A percentile compares a stretch with the other conserved stretches of the same genome.
phyloP scores from a whole-genome alignment of 2,888 invertebrate species.

The Tetanocera ferruginea region DNA sequence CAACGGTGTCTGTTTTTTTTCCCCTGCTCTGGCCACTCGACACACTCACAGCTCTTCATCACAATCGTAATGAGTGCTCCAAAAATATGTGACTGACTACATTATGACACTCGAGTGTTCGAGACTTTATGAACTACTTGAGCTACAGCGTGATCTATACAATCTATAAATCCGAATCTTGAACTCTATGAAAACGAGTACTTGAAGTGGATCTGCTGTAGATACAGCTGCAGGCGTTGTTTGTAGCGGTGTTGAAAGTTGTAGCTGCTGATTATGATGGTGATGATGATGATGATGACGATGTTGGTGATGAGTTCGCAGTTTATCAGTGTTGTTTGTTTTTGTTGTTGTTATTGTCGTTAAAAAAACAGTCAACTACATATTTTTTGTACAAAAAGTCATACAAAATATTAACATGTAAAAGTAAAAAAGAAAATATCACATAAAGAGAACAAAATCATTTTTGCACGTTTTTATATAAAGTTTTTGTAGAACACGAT shows the following conservation, averaged over 20 bases:
- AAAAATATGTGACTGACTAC: conserved; percentile 35
- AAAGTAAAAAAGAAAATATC: no score
- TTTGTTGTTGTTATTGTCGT: no score
- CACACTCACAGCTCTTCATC: conserved; percentile 9
- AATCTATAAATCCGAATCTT: conserved; percentile 12
- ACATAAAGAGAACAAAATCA: not conserved
- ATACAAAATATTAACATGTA: no score
- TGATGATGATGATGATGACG: not conserved
- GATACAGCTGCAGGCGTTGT: not conserved
- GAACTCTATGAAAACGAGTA: not conserved
- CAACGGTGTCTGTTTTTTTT: conserved; percentile 39
- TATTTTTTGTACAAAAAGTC: no score
- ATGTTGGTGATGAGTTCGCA: conserved; percentile 5
- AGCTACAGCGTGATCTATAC: conserved; percentile 4
- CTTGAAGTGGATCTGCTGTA: not conserved
- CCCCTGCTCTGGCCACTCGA: not conserved
- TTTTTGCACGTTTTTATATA: not conserved
- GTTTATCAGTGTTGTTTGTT: not conserved
- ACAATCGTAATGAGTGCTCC: conserved; percentile 26
- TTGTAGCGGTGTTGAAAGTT: not conserved
- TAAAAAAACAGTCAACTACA: no score
- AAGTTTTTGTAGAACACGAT: not conserved
- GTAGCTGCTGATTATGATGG: not conserved
- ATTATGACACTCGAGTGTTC: conserved; percentile 30
- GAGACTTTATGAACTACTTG: conserved; percentile 6